These are phyloP conservation scores for Catocala sponsa DNA, from an alignment of 2,888 invertebrate genomes.

Conservation along the genomic window DNA sequence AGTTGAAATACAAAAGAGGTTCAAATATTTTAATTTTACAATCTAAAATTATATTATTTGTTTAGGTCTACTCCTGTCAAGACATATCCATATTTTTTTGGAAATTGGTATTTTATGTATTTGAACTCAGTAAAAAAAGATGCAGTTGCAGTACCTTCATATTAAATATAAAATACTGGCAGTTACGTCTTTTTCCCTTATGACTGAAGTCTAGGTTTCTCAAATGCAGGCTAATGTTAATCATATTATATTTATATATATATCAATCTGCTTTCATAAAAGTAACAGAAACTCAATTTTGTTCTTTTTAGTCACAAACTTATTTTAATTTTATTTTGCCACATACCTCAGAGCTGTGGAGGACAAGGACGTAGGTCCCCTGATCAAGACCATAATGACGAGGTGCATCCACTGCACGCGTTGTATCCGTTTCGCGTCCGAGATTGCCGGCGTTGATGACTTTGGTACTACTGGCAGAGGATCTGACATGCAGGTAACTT, in stretches of 20 bases:
- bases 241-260: no score
- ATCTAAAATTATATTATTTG: no score
- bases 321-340: constrained; percentile 1
- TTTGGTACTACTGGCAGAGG: constrained; percentile 98
- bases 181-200: no score
- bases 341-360: constrained; percentile 95
- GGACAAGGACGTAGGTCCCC: constrained; percentile 99
- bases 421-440: constrained; percentile 99
- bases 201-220: no score
- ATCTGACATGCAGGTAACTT: constrained; percentile 97
- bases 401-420: constrained; percentile 99
- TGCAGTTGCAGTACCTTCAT: no score
- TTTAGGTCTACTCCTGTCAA: no score
- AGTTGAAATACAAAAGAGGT: no score
- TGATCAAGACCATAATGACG: constrained; percentile 99
- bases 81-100: no score
- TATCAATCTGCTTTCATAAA: background rate
- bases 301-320: background rate
- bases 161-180: no score
- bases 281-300: background rate
- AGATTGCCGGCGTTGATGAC: constrained; percentile 99
- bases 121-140: no score
- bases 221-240: constrained; percentile 3
- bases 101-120: no score
- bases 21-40: no score